Percentiles rank a stretch among this genome's conserved stretches.
Conservation (phyloP, 1,140 invertebrate species). For the Helicoverpa zea region DNA sequence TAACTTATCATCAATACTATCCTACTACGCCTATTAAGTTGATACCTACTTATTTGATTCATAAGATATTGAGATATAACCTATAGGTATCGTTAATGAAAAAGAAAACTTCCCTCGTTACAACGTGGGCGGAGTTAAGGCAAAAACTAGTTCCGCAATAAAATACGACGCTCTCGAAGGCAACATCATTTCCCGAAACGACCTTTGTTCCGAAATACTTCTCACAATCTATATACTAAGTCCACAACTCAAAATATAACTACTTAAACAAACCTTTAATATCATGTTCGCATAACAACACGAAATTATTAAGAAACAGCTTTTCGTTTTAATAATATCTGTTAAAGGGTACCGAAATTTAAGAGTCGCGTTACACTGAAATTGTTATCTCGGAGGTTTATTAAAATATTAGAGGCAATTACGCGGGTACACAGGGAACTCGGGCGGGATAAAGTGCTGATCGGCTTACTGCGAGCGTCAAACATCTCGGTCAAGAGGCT, state of each 20-base stretch:
- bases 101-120: constrained; percentile 6
- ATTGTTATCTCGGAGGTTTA: constrained; percentile 27
- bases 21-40: too few relatives aligned
- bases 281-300: constrained; percentile 7
- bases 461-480: constrained; percentile 35
- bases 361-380: constrained; percentile 12
- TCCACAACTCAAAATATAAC: background rate
- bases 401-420: constrained; percentile 52
- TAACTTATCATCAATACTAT: too few relatives aligned
- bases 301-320: constrained; percentile 12
- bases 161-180: background rate
- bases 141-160: constrained; percentile 25
- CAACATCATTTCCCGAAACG: background rate
- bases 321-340: constrained; percentile 19
- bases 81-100: background rate
- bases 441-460: constrained; percentile 45
- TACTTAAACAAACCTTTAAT: constrained; percentile 6
- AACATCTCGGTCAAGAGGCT: constrained; percentile 31
- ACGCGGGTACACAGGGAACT: constrained; percentile 42
- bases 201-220: background rate
- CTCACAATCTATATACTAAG: background rate
- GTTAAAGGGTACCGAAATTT: background rate
- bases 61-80: too few relatives aligned
- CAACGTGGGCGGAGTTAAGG: background rate
- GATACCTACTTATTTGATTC: too few relatives aligned